A percentile compares a stretch with the other conserved stretches of the same genome.
Evolutionary conservation across 2,113 vertebrate species (phyloP).

Genomic region (Sialia sialis): DNA sequence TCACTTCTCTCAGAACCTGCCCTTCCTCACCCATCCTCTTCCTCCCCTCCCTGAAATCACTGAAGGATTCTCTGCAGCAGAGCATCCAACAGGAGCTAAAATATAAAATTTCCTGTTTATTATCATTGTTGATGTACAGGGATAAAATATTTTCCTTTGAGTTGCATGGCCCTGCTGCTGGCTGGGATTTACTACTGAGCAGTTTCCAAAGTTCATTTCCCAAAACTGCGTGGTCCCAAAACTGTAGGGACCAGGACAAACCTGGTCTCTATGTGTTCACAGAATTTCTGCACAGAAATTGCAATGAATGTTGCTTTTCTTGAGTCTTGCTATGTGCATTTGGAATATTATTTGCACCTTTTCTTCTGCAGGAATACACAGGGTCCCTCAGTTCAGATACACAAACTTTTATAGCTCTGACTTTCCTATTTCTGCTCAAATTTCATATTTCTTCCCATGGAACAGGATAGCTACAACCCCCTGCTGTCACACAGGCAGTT

Average conservation of each 20-base stretch:
- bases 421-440: background rate
- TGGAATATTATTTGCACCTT: background rate
- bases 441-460: background rate
- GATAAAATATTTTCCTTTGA: background rate
- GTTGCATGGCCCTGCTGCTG: background rate
- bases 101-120: background rate
- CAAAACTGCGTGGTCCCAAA: background rate
- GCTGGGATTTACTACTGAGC: background rate
- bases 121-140: background rate
- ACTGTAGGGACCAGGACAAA: too few relatives aligned
- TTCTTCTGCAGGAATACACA: background rate
- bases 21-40: background rate
- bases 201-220: background rate
- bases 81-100: background rate
- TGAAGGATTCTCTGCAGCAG: background rate
- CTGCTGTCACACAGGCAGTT: background rate
- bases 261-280: background rate
- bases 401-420: background rate
- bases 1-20: background rate
- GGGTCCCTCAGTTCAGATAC: rapidly evolving
- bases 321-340: background rate
- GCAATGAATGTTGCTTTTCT: background rate
- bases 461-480: background rate
- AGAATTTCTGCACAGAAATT: background rate
- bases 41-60: too few relatives aligned